Evolutionary conservation across 2,113 vertebrate species (phyloP), one percentile per base, ranked within the genome.

Genomic region (Pelvicachromis taeniatus): DNA sequence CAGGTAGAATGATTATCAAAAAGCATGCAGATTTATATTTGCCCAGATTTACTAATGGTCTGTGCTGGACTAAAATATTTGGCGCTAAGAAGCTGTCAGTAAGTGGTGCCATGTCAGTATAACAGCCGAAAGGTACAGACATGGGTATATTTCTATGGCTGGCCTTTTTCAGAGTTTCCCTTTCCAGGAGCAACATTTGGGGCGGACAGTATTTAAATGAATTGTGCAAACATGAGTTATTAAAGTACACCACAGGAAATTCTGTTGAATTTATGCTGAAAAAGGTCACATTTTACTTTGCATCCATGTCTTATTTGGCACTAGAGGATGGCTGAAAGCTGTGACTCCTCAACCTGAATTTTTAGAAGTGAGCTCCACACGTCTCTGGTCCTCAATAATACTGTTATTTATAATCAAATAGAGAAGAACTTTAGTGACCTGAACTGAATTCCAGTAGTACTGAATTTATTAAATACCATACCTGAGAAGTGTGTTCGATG

Each of bases 41-140:
- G 45, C 16, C 1, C 68, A 73, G 14, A 50, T 73, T 7, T 70
- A 17, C 14, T 50, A 73, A 31, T 48, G 1, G 65, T 42, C 3
- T 73, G 40, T 48, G 40, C 40, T 11, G 23, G 68, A 73, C 23
- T 45, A 12, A 48, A 73, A 29, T 16, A 17, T 42, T 42, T 73
- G 63, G 38, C 38, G 26, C 4, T 70, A 48, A 73, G 48, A 73
- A 1, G 14, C 9, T 50, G 42, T 73, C 26, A 1, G 40, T 48
- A 73, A 73, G 23, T 2, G 40, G 21, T 3, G 40, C 21, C 13
- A 2, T 26, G 14, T 26, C 65, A 70, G 0, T 17, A 0, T 16
- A 45, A 4, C 5, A 0, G 23, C 23, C 0, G 0, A 48, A 48
- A 19, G 0, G 40, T 48, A 23, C 26, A 1, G 23, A 48, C 42